These are phyloP conservation scores for Pogonomyrmex barbatus DNA, from an alignment of 1,140 invertebrate genomes.

Conservation along the genomic window DNA sequence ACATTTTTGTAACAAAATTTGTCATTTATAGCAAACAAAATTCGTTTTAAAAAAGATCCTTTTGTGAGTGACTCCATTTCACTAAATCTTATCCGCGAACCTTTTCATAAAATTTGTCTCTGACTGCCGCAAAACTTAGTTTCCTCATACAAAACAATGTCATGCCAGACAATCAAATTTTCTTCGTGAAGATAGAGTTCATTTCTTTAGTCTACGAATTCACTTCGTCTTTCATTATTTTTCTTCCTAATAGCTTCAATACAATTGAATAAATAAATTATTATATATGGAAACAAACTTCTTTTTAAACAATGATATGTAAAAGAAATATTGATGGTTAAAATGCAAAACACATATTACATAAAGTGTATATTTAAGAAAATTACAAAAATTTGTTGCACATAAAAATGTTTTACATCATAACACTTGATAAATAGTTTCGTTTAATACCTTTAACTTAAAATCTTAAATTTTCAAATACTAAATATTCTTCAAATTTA, in stretches of 20 bases:
- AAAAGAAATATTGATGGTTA: neutral
- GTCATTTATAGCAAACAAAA: neutral
- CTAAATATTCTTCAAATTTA: neutral
- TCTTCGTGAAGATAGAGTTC: neutral
- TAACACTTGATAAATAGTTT: neutral
- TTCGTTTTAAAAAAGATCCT: constrained; percentile 17
- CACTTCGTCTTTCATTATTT: neutral
- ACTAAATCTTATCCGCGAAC: neutral
- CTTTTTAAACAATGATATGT: neutral
- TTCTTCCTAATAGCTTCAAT: neutral
- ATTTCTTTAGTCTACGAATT: neutral
- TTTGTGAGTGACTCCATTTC: neutral
- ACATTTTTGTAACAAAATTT: neutral
- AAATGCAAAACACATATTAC: neutral
- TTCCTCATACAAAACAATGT: constrained; percentile 23
- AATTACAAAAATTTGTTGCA: neutral
- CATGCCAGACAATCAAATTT: constrained; percentile 48
- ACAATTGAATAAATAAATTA: neutral
- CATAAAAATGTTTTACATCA: neutral
- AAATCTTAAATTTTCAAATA: neutral
- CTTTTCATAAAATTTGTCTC: constrained; percentile 37
- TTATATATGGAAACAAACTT: neutral
- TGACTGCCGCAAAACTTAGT: constrained; percentile 13
- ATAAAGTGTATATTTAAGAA: neutral
- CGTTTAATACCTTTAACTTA: neutral